A percentile compares a stretch with the other conserved stretches of the same genome.
Evolutionary conservation across 2,888 invertebrate genomes (phyloP).

Genomic region (Sphaerophoria taeniata): DNA sequence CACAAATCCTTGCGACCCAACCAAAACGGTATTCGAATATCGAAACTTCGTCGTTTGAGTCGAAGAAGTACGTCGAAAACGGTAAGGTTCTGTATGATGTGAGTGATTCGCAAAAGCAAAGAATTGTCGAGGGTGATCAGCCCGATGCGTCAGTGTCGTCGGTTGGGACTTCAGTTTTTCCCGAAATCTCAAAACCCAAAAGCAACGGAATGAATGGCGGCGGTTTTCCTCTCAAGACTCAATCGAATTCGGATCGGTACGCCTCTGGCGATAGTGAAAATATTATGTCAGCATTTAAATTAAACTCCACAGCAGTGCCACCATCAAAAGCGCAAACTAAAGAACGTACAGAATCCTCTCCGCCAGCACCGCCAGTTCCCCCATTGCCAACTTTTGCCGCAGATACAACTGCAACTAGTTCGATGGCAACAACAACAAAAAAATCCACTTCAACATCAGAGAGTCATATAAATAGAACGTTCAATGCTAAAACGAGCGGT

Average conservation of each 20-base stretch:
- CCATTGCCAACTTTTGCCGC: constrained; percentile 49
- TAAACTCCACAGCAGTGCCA: constrained; percentile 77
- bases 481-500: constrained; percentile 50
- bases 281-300: constrained; percentile 82
- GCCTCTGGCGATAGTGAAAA: constrained; percentile 62
- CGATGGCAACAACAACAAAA: constrained; percentile 58
- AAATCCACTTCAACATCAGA: constrained; percentile 72
- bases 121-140: constrained; percentile 76
- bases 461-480: constrained; percentile 74
- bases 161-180: constrained; percentile 32
- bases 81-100: constrained; percentile 81
- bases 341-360: constrained; percentile 51
- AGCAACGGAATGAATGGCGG: constrained; percentile 6
- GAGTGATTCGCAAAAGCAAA: constrained; percentile 78
- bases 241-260: background rate
- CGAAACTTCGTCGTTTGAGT: constrained; percentile 80
- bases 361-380: constrained; percentile 65
- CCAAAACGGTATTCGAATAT: constrained; percentile 82
- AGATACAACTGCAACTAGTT: constrained; percentile 58
- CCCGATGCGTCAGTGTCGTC: constrained; percentile 29
- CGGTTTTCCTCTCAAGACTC: constrained; percentile 51
- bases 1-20: constrained; percentile 75
- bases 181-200: constrained; percentile 9
- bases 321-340: constrained; percentile 67
- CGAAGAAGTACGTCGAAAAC: constrained; percentile 81